A percentile compares a stretch with the other conserved stretches of the same genome.
These are phyloP conservation scores for Pristionchus mayeri DNA, from an alignment of 2,888 invertebrate species.

Conservation along the genomic window DNA sequence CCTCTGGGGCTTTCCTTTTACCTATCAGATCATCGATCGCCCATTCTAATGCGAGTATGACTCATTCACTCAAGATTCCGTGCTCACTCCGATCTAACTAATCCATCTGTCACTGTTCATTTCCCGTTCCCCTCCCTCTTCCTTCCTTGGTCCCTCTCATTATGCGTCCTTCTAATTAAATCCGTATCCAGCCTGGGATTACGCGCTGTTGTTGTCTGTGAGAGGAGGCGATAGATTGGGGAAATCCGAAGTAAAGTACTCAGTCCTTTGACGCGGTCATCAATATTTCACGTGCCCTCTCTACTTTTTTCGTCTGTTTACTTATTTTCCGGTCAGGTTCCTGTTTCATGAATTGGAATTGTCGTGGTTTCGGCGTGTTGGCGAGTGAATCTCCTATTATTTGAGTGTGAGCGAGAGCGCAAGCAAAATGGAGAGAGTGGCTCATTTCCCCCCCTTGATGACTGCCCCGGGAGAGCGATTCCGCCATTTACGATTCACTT, in stretches of 20 bases:
- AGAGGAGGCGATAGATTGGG: not conserved
- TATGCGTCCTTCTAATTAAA: constrained; percentile 14
- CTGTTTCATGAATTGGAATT: not conserved
- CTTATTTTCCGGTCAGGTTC: not conserved
- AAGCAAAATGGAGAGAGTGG: not conserved
- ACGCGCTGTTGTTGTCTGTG: not conserved
- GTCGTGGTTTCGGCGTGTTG: not conserved
- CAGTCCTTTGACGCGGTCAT: not conserved
- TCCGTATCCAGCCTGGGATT: constrained; percentile 24
- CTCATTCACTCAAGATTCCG: not conserved
- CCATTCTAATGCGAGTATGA: not conserved
- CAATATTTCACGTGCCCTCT: constrained; percentile 8
- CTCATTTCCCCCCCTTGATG: constrained; percentile 15
- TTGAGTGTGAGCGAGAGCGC: not conserved
- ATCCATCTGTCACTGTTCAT: constrained; percentile 41
- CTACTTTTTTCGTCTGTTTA: constrained; percentile 5
- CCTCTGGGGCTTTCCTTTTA: not conserved
- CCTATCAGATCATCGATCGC: not conserved
- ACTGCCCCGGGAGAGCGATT: not conserved
- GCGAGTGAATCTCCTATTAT: not conserved
- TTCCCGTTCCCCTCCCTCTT: constrained; percentile 48
- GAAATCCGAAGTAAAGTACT: not conserved
- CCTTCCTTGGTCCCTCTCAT: constrained; percentile 45
- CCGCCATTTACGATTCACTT: not conserved
- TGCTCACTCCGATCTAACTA: not conserved